Evolutionary conservation across 1,140 invertebrate species (phyloP), one percentile per base, ranked within the genome.

Genomic region (Drosophila pectinifera): DNA sequence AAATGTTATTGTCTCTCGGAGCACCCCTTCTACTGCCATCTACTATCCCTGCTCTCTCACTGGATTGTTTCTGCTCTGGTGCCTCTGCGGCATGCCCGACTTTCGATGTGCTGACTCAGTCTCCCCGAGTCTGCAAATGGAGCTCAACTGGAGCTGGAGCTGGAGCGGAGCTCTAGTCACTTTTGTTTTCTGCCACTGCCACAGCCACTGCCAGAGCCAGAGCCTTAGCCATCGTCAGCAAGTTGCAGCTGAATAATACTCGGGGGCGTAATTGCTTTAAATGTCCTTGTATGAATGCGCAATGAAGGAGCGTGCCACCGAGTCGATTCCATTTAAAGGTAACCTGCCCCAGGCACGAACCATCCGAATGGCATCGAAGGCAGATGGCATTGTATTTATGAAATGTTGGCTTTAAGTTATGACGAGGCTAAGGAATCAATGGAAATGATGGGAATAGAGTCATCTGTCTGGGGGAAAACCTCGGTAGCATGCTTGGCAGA

Each of bases 221-320:
- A 13, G 46, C 49, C 64, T 48, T 58, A 69, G 63, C 34, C 72
- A 36, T 86, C 68, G 83, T 88, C 83, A 88, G 83, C 83, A 88
- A 83, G 84, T 89, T 88, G 83, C 83, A 88, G 75, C 67, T 80
- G 84, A 89, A 88, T 89, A 89, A 88, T 88, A 88, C 83, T 68
- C 83, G 43, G 58, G 83, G 83, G 83, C 73, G 84, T 88, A 88
- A 88, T 88, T 88, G 83, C 83, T 88, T 88, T 83, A 88, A 88
- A 89, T 88, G 83, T 89, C 83, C 81, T 89, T 88, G 79, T 89
- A 89, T 70, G 84, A 88, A 80, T 84, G 78, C 74, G 48, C 64
- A 75, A 82, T 80, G 55, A 83, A 65, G 43, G 28, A 74, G 45
- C 42, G 55, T 64, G 63, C 55, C 36, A 69, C 45, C 18, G 26